Base-by-base conservation (phyloP, 2,888 invertebrate species). In the Athalia cordata region DNA sequence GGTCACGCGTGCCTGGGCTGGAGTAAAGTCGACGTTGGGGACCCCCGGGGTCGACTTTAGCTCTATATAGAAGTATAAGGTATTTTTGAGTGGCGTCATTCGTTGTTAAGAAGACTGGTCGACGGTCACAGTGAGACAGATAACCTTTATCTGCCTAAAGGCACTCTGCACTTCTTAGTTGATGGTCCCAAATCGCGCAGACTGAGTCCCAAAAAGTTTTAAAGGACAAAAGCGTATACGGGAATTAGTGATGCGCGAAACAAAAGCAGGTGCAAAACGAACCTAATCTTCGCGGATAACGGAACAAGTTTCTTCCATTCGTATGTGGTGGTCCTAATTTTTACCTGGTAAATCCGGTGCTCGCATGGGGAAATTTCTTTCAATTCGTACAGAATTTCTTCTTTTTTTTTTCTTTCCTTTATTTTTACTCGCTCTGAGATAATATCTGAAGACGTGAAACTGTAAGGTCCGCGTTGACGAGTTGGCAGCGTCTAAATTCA, bases 171-270 rank as follows among this genome's bases (percentile, higher is more conserved):
- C 55, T 55, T n/a, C n/a, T 55, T 4, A 11, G 9, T 7, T 29
- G 29, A 29, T 55, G 68, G 67, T 45, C 78, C 76, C 67, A 81
- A 81, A 78, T 74, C 78, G 68, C 77, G 78, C 66, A 11, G 55
- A 65, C 77, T 81, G 81, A 79, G 85, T 82, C 82, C 83, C 83
- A 83, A 81, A 84, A 82, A 84, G 64, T 4, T 9, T 13, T 13
- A 29, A 6, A 8, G 47, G 52, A 13, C 50, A 52, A 64, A 75
- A 61, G 59, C 45, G 45, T n/a, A 55, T 11, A 7, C 4, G 9
- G n/a, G n/a, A 13, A 62, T 15, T n/a, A 9, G 59, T 50, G 50
- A 72, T 72, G 47, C 62, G 75, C 50, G 62, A 77, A 74, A 82
- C 77, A 80, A 80, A 81, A 77, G 72, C 82, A 82, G 82, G 81